A percentile compares a stretch with the other conserved stretches of the same genome.
Evolutionary conservation across 2,888 invertebrate genomes (phyloP).

Genomic region (Coleophora flavipennella): DNA sequence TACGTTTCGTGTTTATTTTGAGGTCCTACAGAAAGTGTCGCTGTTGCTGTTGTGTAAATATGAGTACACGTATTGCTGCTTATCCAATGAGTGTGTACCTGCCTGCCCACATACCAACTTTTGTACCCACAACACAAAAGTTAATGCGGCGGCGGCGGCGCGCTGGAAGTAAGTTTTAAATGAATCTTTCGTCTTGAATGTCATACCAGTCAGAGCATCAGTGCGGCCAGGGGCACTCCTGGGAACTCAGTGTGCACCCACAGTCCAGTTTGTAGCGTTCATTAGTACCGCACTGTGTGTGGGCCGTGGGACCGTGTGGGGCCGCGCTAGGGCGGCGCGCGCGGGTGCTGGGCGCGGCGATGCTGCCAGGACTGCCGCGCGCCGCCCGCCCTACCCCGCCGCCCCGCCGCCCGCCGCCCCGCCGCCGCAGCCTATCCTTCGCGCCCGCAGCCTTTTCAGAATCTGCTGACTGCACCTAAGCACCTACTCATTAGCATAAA

Average conservation of each 20-base stretch:
- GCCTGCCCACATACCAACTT: too few relatives aligned
- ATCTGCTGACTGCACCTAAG: conserved; percentile 52
- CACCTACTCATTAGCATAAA: conserved; percentile 60
- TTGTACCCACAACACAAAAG: background rate
- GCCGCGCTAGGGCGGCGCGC: conserved; percentile 25
- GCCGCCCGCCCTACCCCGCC: conserved; percentile 43
- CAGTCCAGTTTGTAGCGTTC: conserved; percentile 6
- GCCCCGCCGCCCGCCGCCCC: conserved; percentile 21
- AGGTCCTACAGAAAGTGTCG: too few relatives aligned
- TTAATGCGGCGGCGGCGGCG: conserved; percentile 3
- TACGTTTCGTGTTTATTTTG: too few relatives aligned
- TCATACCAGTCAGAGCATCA: conserved; percentile 44
- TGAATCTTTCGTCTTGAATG: conserved; percentile 11
- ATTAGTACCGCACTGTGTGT: conserved; percentile 6
- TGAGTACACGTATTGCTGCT: too few relatives aligned
- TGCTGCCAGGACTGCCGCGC: conserved; percentile 54
- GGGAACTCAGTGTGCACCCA: conserved; percentile 36
- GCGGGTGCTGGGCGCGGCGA: conserved; percentile 57
- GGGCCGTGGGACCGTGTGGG: conserved; percentile 23
- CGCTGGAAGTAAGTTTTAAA: conserved; percentile 8
- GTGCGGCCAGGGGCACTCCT: conserved; percentile 33
- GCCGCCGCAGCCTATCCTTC: conserved; percentile 20
- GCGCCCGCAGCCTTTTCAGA: conserved; percentile 24
- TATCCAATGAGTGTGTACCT: too few relatives aligned
- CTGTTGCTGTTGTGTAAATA: too few relatives aligned